Conservation (phyloP, 2,797 vertebrate genomes). For the Lagodon rhomboides region DNA sequence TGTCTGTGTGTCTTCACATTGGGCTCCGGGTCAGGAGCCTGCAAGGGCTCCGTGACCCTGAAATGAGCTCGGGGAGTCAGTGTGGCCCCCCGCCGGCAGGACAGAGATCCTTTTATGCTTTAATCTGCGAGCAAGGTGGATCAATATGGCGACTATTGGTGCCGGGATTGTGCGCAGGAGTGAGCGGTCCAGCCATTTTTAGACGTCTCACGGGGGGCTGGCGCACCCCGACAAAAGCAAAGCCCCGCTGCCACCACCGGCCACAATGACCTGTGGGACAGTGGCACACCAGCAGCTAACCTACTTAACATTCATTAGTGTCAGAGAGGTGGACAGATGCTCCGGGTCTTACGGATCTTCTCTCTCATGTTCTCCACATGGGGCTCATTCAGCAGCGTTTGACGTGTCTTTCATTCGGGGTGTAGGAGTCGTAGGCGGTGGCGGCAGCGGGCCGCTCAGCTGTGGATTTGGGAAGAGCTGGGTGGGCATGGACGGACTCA, state of each 20-base stretch:
- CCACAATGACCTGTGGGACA: conserved; percentile 88
- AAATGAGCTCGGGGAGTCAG: conserved; percentile 91
- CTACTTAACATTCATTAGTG: conserved; percentile 93
- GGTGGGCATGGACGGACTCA: conserved; percentile 77
- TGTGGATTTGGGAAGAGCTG: conserved; percentile 60
- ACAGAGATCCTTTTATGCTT: conserved; percentile 92
- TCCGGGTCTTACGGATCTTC: conserved; percentile 71
- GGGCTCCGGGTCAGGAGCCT: conserved; percentile 90
- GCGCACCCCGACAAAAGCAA: conserved; percentile 83
- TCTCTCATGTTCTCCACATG: conserved; percentile 80
- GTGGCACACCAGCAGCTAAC: conserved; percentile 88
- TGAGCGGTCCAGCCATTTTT: conserved; percentile 86
- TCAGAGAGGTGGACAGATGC: conserved; percentile 90
- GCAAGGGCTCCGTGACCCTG: conserved; percentile 95
- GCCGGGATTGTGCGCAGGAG: conserved; percentile 89
- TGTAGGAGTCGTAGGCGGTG: conserved; percentile 58
- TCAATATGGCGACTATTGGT: conserved; percentile 93
- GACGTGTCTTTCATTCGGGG: conserved; percentile 77
- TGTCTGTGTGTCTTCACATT: conserved; percentile 77
- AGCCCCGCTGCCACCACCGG: conserved; percentile 73
- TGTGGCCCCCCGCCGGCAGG: conserved; percentile 88
- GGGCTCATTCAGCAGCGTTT: conserved; percentile 74
- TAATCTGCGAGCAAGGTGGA: conserved; percentile 94
- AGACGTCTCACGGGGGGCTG: conserved; percentile 83
- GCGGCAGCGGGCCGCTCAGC: conserved; percentile 58